A percentile compares a stretch with the other conserved stretches of the same genome.
These are phyloP conservation scores for Caenorhabditis doughertyi DNA, from an alignment of 2,888 invertebrate genomes.

Conservation along the genomic window DNA sequence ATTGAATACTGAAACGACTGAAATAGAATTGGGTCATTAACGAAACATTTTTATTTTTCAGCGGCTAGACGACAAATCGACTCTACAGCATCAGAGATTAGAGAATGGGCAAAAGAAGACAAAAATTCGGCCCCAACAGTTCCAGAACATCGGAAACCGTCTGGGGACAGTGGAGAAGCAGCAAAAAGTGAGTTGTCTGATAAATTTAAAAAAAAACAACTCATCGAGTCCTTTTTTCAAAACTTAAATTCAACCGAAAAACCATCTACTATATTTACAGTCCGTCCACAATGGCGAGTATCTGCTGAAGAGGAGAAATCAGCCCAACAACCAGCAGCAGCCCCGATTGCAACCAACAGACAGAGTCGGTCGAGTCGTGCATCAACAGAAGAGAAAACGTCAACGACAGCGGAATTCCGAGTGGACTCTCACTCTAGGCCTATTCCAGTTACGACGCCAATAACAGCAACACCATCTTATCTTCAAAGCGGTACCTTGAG, in stretches of 20 bases:
- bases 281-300: slow-evolving; percentile 71
- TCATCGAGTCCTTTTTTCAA: neutral
- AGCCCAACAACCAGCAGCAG: neutral
- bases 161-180: slow-evolving; percentile 16
- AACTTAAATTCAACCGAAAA: too few species aligned
- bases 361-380: slow-evolving; percentile 49
- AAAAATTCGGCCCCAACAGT: slow-evolving; percentile 31
- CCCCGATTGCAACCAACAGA: slow-evolving; percentile 33
- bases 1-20: slow-evolving; percentile 5
- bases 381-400: slow-evolving; percentile 53
- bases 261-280: too few species aligned
- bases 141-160: slow-evolving; percentile 42
- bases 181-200: slow-evolving; percentile 22
- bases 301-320: slow-evolving; percentile 53
- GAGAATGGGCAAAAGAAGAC: slow-evolving; percentile 40
- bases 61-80: slow-evolving; percentile 52
- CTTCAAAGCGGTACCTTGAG: slow-evolving; percentile 43
- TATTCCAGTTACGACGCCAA: slow-evolving; percentile 49
- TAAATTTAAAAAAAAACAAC: neutral
- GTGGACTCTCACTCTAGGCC: slow-evolving; percentile 64
- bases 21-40: neutral
- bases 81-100: slow-evolving; percentile 22
- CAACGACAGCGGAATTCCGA: slow-evolving; percentile 52
- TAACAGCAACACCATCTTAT: slow-evolving; percentile 27
- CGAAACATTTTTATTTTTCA: slow-evolving; percentile 3